These are phyloP conservation scores for Austrofundulus limnaeus DNA, from an alignment of 2,113 vertebrate genomes.

Conservation along the genomic window DNA sequence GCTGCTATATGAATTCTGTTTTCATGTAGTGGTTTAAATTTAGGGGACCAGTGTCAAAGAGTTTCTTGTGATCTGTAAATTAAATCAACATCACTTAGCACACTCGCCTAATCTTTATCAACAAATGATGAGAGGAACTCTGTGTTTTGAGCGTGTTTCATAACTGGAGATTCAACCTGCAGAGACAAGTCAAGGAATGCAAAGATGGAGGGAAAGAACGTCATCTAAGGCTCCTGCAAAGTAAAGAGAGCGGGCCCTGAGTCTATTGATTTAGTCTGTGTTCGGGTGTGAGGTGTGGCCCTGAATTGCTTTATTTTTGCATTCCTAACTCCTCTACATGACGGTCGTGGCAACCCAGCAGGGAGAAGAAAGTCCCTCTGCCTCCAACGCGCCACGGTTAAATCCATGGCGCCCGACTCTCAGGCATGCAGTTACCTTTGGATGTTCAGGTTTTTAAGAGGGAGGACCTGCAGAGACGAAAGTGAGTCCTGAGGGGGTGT, in stretches of 20 bases:
- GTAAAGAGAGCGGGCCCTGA: slow-evolving; percentile 39
- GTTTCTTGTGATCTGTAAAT: neutral
- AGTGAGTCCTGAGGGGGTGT: slow-evolving; percentile 56
- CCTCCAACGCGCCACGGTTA: slow-evolving; percentile 47
- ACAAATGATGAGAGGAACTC: slow-evolving; percentile 38
- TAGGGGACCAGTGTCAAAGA: neutral
- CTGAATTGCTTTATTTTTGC: slow-evolving; percentile 64
- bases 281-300: slow-evolving; percentile 50
- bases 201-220: slow-evolving; percentile 38
- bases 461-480: slow-evolving; percentile 62
- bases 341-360: slow-evolving; percentile 64
- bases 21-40: neutral
- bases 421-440: slow-evolving; percentile 66
- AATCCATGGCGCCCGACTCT: slow-evolving; percentile 58
- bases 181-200: slow-evolving; percentile 63
- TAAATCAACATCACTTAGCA: slow-evolving; percentile 15
- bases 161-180: slow-evolving; percentile 51
- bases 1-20: too few species aligned
- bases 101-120: slow-evolving; percentile 28
- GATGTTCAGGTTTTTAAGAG: slow-evolving; percentile 61
- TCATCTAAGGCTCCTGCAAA: slow-evolving; percentile 46
- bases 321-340: slow-evolving; percentile 65
- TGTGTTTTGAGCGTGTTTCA: slow-evolving; percentile 42
- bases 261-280: slow-evolving; percentile 32
- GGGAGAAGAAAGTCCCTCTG: slow-evolving; percentile 47